Base-by-base conservation (phyloP, 2,797 vertebrate genomes). In the Tokudaia tokunoshimensis region DNA sequence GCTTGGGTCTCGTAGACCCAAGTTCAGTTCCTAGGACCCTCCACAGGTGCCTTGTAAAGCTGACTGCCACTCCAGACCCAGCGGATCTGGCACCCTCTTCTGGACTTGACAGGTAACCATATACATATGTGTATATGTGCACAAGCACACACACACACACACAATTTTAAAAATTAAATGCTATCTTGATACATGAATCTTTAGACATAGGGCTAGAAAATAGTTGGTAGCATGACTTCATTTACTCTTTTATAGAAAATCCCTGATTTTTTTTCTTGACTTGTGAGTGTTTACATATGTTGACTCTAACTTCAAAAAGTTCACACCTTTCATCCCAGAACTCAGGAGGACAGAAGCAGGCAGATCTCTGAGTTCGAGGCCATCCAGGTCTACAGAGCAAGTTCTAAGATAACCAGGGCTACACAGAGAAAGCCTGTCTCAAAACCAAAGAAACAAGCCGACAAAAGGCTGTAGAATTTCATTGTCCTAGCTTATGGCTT, bases 181-280 rank as follows among this genome's bases (percentile, higher is more conserved):
- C 78, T 74, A 80, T 93, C 86, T 94, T 87, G 34, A 41, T 93
- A 78, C 70, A 92, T 89, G 94, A n/a, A 70, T 87, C 34, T 75
- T 86, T 37, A 44, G 34, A 59, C 72, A 55, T 52, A 24, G 15
- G 80, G 74, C 74, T 72, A 34, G 20, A 76, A 87, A 92, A 31
- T 74, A 34, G 34, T 67, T 41, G n/a, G 52, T 22, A 55, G 31
- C 14, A 14, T 52, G 22, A 41, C 34, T 52, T 79, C 78, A 41
- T 63, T 65, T 85, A 76, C 52, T 37, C 13, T 41, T 70, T 81
- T 9, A 4, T 61, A 82, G 83, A 37, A 84, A 63, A 14, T 80
- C 87, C 29, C 20, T 3, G 11, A 47, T 95, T 90, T 79, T 84
- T 75, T 15, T 26, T 26, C 70, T 70, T 10, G 3, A 76, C 14